Base-by-base conservation (phyloP, 2,797 vertebrate species). In the Chromobotia macracanthus region DNA sequence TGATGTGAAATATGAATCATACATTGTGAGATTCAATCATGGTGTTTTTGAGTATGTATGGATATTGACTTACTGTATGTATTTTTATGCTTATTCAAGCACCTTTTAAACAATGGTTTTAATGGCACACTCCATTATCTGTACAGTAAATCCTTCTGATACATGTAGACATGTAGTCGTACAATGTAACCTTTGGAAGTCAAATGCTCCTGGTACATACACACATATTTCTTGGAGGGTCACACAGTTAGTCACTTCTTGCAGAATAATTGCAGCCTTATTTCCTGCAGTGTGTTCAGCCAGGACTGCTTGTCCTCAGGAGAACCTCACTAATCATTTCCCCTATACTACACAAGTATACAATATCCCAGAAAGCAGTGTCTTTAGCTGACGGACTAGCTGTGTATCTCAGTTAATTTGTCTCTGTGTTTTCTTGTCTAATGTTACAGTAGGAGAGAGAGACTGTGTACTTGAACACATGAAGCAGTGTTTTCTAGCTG, bases 401-500 rank as follows among this genome's bases (percentile, higher is more conserved):
- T 50, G 46, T 44, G 56, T 13, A 60, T 44, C 3, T 55, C 51
- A 48, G 25, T 67, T 25, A 1, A 68, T 56, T 77, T 46, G 64
- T 60, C n/a, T 58, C 64, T 68, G 75, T 25, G 0, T 10, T 69
- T 13, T 56, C 51, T 75, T 75, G 50, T 66, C 65, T 65, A 16
- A 12, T 44, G 41, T 61, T 2, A 58, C 46, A 18, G 46, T 18
- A 80, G 53, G 35, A 44, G 38, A 56, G 41, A 61, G 21, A 48
- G 51, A 51, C 68, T 76, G 25, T 23, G 21, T 12, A 13, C 51
- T 73, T 60, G 75, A 41, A 66, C 19, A 75, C 64, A 25, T 4
- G 21, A 23, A 60, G 48, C 72, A 51, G 72, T 35, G n/a, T 48
- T 44, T 44, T 66, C 25, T 65, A 50, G 77, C 60, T 79, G 10